Conservation (phyloP, 2,888 invertebrate genomes). For the Phyto melanocephala region DNA sequence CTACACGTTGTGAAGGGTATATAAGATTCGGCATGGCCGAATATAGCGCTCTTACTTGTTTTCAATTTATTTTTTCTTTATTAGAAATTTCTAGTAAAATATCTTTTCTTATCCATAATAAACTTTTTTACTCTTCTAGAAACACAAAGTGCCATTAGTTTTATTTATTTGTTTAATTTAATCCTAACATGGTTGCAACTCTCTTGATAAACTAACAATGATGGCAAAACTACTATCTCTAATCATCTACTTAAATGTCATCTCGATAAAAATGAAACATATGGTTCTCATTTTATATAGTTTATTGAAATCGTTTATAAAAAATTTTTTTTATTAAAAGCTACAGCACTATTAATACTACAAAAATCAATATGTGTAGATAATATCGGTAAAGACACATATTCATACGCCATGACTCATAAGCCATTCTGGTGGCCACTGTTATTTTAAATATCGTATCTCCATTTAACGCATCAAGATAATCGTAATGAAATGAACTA, state of each 20-base stretch:
- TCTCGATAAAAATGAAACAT: conserved; percentile 17
- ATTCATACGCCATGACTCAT: background rate
- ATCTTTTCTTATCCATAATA: no score
- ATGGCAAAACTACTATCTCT: background rate
- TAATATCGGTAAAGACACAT: background rate
- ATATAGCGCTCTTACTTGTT: no score
- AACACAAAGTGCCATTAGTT: no score
- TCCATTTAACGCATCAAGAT: background rate
- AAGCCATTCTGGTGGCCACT: background rate
- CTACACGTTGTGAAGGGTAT: no score
- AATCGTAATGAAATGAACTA: background rate
- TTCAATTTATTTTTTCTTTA: no score
- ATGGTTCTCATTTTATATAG: conserved; percentile 20
- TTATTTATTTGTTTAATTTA: background rate
- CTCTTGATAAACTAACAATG: background rate
- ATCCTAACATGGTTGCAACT: conserved; percentile 3
- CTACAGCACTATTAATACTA: no score
- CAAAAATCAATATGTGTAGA: background rate
- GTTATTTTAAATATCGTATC: background rate
- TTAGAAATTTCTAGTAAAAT: no score
- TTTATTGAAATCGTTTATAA: background rate
- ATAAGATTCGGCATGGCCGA: no score
- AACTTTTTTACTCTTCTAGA: no score
- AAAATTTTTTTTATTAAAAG: background rate
- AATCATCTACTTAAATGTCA: conserved; percentile 6